These are phyloP conservation scores for Kradibia gibbosae DNA, from an alignment of 1,140 invertebrate species.

Conservation along the genomic window DNA sequence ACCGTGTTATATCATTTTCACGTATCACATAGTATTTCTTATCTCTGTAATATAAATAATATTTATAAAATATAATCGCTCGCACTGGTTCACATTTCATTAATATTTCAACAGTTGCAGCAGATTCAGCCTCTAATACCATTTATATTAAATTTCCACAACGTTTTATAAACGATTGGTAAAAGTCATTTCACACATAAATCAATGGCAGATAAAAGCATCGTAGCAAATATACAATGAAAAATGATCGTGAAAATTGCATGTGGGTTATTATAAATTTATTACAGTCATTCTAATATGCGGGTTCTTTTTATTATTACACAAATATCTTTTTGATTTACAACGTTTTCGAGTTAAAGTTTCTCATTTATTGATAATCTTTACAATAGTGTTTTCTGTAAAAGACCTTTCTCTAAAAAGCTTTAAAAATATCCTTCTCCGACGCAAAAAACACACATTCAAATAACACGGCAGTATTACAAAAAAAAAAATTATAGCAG, in stretches of 20 bases:
- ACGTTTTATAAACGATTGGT: background rate
- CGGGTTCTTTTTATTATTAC: constrained; percentile 36
- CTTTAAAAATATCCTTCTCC: background rate
- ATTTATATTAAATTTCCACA: background rate
- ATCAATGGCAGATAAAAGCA: constrained; percentile 27
- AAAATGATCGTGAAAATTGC: constrained; percentile 23
- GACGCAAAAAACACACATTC: too few relatives aligned
- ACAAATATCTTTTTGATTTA: constrained; percentile 35
- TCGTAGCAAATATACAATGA: constrained; percentile 19
- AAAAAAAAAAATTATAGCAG: too few relatives aligned
- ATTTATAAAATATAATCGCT: too few relatives aligned
- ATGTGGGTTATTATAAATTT: constrained; percentile 48
- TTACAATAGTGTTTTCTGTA: background rate
- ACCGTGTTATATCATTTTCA: too few relatives aligned
- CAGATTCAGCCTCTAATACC: background rate
- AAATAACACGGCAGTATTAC: too few relatives aligned
- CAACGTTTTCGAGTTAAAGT: background rate
- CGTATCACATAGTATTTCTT: too few relatives aligned
- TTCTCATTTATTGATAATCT: background rate
- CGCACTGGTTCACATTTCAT: background rate
- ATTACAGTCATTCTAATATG: constrained; percentile 31
- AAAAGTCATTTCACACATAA: constrained; percentile 8
- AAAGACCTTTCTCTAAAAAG: too few relatives aligned
- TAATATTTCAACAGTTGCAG: background rate
- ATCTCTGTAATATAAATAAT: too few relatives aligned